These are phyloP conservation scores for Pterocles burchelli DNA, from an alignment of 2,113 vertebrate species.

Conservation along the genomic window DNA sequence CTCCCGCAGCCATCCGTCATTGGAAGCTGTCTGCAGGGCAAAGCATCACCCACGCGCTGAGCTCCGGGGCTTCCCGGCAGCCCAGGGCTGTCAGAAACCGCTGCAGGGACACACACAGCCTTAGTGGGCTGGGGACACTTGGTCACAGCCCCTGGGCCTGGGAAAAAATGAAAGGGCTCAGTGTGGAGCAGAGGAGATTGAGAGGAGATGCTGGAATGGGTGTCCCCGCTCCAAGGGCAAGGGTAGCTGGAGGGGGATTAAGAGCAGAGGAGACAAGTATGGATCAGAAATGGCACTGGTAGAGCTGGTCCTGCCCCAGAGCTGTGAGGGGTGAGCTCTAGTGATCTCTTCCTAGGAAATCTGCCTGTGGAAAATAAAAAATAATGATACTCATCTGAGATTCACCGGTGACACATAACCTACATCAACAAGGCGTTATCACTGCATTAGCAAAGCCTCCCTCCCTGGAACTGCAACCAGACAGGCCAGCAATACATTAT, in stretches of 20 bases:
- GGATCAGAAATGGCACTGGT: background rate
- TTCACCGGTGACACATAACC: background rate
- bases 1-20: rapidly evolving
- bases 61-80: rapidly evolving
- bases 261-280: background rate
- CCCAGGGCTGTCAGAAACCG: background rate
- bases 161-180: background rate
- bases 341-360: background rate
- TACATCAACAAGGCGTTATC: background rate
- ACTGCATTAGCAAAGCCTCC: background rate
- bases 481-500: background rate
- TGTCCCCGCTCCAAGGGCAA: background rate
- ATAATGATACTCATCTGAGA: background rate
- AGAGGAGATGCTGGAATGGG: background rate
- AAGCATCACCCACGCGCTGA: rapidly evolving
- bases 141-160: background rate
- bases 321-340: background rate
- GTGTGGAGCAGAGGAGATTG: background rate
- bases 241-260: background rate
- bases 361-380: background rate
- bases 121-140: background rate
- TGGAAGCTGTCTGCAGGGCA: background rate
- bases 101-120: background rate
- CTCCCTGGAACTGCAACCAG: background rate
- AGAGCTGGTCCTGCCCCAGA: background rate